Conservation (phyloP, 2,797 vertebrate genomes). For the Rhynchotus rufescens region DNA sequence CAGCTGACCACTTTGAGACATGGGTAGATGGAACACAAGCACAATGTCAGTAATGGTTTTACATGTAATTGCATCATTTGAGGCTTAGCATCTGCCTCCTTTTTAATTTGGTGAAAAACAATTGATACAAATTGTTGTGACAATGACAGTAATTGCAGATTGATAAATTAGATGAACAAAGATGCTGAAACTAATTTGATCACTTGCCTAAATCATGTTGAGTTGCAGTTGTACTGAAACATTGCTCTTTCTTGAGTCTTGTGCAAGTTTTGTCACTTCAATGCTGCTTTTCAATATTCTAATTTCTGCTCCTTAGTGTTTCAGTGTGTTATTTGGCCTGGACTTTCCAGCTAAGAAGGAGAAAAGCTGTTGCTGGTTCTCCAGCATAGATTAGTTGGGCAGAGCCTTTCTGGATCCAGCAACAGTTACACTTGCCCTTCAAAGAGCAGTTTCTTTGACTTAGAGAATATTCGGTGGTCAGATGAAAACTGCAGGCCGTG, state of each 20-base stretch:
- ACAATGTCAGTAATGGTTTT: neutral
- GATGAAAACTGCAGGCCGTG: slow-evolving; percentile 53
- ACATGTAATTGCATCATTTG: slow-evolving; percentile 16
- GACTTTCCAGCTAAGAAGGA: slow-evolving; percentile 51
- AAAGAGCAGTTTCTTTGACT: slow-evolving; percentile 56
- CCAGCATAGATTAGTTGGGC: slow-evolving; percentile 53
- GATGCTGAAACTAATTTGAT: slow-evolving; percentile 18
- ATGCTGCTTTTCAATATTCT: slow-evolving; percentile 34
- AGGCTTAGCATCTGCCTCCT: slow-evolving; percentile 35
- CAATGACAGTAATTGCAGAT: slow-evolving; percentile 44
- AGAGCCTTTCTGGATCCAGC: slow-evolving; percentile 41
- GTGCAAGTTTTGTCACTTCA: slow-evolving; percentile 35
- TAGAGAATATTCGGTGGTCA: slow-evolving; percentile 60
- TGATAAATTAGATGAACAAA: slow-evolving; percentile 55
- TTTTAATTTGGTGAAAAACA: slow-evolving; percentile 39
- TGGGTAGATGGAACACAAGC: neutral
- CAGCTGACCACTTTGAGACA: neutral
- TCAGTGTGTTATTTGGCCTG: slow-evolving; percentile 60
- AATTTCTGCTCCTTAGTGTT: slow-evolving; percentile 52
- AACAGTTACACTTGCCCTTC: slow-evolving; percentile 60
- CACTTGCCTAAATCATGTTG: neutral
- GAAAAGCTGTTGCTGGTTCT: slow-evolving; percentile 58
- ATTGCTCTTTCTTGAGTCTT: slow-evolving; percentile 1
- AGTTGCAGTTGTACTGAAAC: neutral
- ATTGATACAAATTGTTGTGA: slow-evolving; percentile 15